Base-by-base conservation (phyloP, 2,888 invertebrate species). In the Drosophila limbata region DNA sequence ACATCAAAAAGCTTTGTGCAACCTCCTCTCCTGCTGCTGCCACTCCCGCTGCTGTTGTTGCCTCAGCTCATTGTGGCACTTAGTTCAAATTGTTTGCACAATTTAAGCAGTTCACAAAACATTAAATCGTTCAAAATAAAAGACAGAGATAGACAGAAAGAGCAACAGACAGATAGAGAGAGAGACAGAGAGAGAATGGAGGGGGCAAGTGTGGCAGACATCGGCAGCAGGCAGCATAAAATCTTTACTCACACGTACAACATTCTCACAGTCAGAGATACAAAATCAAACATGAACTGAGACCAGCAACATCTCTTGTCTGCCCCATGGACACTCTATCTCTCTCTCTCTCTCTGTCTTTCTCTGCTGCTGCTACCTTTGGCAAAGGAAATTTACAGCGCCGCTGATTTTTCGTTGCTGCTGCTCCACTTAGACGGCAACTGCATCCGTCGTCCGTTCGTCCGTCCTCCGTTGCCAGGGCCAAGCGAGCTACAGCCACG, bases 61-160 rank as follows among this genome's bases (percentile, higher is more conserved):
- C 67, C 37, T 35, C 51, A 15, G 56, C 73, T 63, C 71, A 69
- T 72, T 66, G 62, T 76, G 86, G 79, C 79, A 86, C 85, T 88
- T 85, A 84, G 82, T 78, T 86, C 76, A 88, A 88, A 88, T 88
- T 88, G 85, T 85, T 85, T 85, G 85, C 85, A 88, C 85, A 88
- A 88, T 88, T 88, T 84, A 86, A 86, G 81, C 88, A 87, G 88
- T 86, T 85, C 84, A 86, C 88, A 84, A 86, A 85, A 85, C 85
- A 86, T 85, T 85, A 86, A 88, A 88, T 85, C 86, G 84, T 88
- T 85, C 73, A 86, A 81, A 81, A 77, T 72, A 84, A 65, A 47
- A 55, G 61, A 56, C 19, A 47, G 60, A 69, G 28, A 61, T 13
- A 13, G 40, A n/a, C 2, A 48, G 39, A 17, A 39, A 17, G 13